Base-by-base conservation (phyloP, 2,797 vertebrate genomes). In the Hippoglossus hippoglossus region DNA sequence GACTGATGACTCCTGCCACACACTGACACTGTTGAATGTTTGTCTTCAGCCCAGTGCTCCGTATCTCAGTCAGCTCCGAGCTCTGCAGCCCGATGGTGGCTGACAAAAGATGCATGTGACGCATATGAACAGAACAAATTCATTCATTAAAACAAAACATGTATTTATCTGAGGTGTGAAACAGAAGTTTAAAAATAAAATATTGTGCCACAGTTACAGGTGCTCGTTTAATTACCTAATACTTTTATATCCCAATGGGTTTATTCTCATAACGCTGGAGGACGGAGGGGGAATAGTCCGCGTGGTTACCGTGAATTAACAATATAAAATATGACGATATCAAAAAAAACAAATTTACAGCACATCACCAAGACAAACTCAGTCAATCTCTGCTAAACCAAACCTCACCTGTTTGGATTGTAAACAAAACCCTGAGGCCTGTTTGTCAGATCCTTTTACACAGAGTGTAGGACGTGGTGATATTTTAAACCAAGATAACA, bases 151-250 rank as follows among this genome's bases (percentile, higher is more conserved):
- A 72, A 57, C 28, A n/a, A 53, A 21, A 25, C 41, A 44, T 7
- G 25, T 2, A 53, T 64, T 54, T 5, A 41, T 47, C 25, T 53
- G n/a, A 73, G 67, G 66, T 56, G 26, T 39, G 51, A 80, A 73
- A 51, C 24, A 51, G 55, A 49, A 50, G 62, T 49, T 31, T 8
- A 39, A 13, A 13, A 53, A 47, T 78, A 72, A 25, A 39, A 22
- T 28, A 46, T 67, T 19, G 18, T 5, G 15, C 11, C 46, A 50
- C 6, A 53, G 28, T 18, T 44, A 16, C 1, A 44, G 13, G 41
- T 16, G 15, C 41, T 44, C 6, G 15, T 13, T 39, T 13, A 4
- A 39, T 39, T 13, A 39, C 13, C 16, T 18, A 18, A 44, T 18
- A 44, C 41, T 44, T 15, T 9, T 3, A 11, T 36, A 0, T 36